Percentiles rank a stretch among this genome's conserved stretches.
phyloP scores from a whole-genome alignment of 2,888 invertebrate species.

The Agapetus fuscipes region DNA sequence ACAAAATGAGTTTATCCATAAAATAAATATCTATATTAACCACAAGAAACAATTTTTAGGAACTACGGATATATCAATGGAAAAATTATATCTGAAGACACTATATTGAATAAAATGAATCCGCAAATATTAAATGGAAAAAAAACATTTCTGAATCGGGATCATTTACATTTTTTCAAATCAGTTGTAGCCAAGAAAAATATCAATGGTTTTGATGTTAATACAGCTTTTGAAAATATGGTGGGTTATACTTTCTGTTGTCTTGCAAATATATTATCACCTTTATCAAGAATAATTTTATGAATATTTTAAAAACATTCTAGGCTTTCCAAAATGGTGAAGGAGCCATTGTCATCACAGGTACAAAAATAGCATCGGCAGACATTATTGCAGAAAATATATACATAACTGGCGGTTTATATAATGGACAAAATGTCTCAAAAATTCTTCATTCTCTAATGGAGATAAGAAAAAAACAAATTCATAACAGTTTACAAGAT shows the following conservation, averaged over 20 bases:
- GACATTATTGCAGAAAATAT: background rate
- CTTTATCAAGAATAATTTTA: too few relatives aligned
- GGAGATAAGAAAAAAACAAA: too few relatives aligned
- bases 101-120: conserved; percentile 27
- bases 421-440: background rate
- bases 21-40: too few relatives aligned
- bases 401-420: background rate
- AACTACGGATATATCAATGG: conserved; percentile 29
- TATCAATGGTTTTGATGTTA: conserved; percentile 9
- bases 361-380: background rate
- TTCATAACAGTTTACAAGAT: background rate
- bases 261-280: too few relatives aligned
- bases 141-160: conserved; percentile 26
- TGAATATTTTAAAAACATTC: too few relatives aligned
- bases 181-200: background rate
- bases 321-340: too few relatives aligned
- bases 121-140: conserved; percentile 32
- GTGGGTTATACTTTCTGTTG: too few relatives aligned
- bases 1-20: too few relatives aligned
- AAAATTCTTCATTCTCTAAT: background rate
- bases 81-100: conserved; percentile 27
- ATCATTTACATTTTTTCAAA: conserved; percentile 6
- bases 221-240: conserved; percentile 4
- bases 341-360: background rate
- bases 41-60: too few relatives aligned